These are phyloP conservation scores for Erebia ligea DNA, from an alignment of 2,888 invertebrate genomes.

Conservation along the genomic window DNA sequence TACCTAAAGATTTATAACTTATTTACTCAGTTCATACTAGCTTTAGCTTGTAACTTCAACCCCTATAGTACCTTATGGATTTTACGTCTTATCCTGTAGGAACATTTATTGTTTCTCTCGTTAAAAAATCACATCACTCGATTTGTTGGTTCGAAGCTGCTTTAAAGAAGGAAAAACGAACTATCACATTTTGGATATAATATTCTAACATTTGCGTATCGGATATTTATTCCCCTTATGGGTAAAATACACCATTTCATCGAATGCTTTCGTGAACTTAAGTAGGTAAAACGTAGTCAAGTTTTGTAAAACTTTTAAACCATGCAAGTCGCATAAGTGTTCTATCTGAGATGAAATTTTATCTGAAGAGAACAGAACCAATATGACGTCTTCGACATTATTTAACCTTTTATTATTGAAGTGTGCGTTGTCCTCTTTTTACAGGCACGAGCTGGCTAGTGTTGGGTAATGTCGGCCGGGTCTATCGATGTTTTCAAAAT, in stretches of 20 bases:
- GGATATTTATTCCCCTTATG: too few species aligned
- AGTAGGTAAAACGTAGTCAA: constrained; percentile 8
- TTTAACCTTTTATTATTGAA: constrained; percentile 77
- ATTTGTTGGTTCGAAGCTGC: too few species aligned
- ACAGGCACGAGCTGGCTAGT: constrained; percentile 67
- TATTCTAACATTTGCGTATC: too few species aligned
- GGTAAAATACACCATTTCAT: neutral
- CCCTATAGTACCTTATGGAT: too few species aligned
- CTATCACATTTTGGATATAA: too few species aligned
- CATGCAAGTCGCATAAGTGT: neutral
- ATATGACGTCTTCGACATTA: constrained; percentile 67
- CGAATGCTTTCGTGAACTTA: neutral
- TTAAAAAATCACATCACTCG: too few species aligned
- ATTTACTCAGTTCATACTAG: too few species aligned
- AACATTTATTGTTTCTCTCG: too few species aligned
- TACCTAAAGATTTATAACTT: too few species aligned
- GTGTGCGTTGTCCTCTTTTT: constrained; percentile 72
- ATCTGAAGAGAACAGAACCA: constrained; percentile 50
- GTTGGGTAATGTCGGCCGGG: constrained; percentile 44
- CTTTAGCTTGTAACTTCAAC: too few species aligned
- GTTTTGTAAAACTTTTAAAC: constrained; percentile 14
- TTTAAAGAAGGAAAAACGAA: too few species aligned
- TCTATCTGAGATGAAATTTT: constrained; percentile 44
- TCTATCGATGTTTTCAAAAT: constrained; percentile 26
- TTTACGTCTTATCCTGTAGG: too few species aligned